Percentiles rank a stretch among this genome's conserved stretches.
Evolutionary conservation across 1,140 invertebrate species (phyloP).

Genomic region (Aleiodes sp.): DNA sequence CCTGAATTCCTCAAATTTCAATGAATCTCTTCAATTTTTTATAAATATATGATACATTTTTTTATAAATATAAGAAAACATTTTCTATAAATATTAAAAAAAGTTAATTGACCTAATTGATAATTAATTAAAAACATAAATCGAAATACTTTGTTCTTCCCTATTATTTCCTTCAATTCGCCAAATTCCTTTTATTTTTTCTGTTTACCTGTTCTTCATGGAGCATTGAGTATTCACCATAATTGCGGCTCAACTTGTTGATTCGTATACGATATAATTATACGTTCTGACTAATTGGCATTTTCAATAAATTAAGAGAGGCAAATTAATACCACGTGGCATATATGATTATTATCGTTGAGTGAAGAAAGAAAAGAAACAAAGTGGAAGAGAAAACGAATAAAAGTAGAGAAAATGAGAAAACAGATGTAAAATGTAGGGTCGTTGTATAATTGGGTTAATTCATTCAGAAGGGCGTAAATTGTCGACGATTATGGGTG

Average conservation of each 20-base stretch:
- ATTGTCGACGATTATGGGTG: conserved; percentile 29
- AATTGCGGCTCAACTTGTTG: conserved; percentile 1
- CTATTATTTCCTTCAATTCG: no score
- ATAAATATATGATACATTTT: no score
- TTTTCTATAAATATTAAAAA: no score
- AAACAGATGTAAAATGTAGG: conserved; percentile 2
- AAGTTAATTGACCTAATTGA: no score
- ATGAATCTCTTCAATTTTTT: no score
- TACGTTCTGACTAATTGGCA: not conserved
- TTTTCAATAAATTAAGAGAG: not conserved
- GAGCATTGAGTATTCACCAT: not conserved
- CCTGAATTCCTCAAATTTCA: no score
- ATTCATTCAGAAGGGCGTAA: conserved; percentile 28
- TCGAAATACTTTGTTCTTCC: no score
- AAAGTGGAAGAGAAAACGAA: not conserved
- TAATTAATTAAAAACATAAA: no score
- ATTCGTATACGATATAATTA: not conserved
- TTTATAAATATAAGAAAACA: no score
- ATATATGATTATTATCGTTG: not conserved
- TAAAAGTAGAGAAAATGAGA: not conserved
- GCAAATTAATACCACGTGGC: conserved; percentile 5
- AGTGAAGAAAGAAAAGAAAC: no score
- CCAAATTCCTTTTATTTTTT: not conserved
- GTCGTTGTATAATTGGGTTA: conserved; percentile 30
- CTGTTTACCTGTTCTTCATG: not conserved